phyloP scores from a whole-genome alignment of 2,113 vertebrate genomes.

The Burhinus bistriatus region DNA sequence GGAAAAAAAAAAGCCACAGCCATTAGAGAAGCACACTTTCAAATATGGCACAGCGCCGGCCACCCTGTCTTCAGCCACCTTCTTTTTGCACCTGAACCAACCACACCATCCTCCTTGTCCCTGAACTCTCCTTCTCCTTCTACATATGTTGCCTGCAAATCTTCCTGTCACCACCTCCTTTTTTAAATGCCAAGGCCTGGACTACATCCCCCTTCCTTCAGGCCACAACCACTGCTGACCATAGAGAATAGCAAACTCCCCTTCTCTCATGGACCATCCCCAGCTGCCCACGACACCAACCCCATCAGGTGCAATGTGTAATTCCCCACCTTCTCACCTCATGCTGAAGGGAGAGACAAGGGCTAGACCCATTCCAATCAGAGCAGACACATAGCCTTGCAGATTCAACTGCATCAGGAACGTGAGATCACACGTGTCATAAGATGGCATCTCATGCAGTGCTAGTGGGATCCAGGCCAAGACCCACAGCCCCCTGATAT shows the following conservation, averaged over 20 bases:
- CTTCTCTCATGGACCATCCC: not conserved
- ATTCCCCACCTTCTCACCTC: not conserved
- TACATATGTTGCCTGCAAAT: slow-evolving; percentile 57
- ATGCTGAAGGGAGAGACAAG: not conserved
- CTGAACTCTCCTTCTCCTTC: slow-evolving; percentile 54
- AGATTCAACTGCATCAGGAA: not conserved
- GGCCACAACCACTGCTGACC: not conserved
- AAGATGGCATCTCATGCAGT: not conserved
- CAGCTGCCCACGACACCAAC: not conserved
- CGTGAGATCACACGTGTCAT: fast-evolving
- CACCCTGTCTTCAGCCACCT: not conserved
- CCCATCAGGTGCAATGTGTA: not conserved
- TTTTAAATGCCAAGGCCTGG: slow-evolving; percentile 13
- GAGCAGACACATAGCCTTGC: fast-evolving
- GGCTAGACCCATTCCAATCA: fast-evolving
- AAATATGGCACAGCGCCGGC: not conserved
- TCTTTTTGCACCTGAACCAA: not conserved
- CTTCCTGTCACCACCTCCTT: slow-evolving; percentile 51
- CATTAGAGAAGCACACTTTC: not conserved
- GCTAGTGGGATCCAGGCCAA: not conserved
- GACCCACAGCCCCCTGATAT: not conserved
- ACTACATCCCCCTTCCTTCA: not conserved
- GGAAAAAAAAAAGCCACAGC: not conserved
- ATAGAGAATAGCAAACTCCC: not conserved
- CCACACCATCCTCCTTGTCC: not conserved